Conservation (phyloP, 53 echinoderm and acorn worm genomes). For the Temnopleurus reevesii region DNA sequence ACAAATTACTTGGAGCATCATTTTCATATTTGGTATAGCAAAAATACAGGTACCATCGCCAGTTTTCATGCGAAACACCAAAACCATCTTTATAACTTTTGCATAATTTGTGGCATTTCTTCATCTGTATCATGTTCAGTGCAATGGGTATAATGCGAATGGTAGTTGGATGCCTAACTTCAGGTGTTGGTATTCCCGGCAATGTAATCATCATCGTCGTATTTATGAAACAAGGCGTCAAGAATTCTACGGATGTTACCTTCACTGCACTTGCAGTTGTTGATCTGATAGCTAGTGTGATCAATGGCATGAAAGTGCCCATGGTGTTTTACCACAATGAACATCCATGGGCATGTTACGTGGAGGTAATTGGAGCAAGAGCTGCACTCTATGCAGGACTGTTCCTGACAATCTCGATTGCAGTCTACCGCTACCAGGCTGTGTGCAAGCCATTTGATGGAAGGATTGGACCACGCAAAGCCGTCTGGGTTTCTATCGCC, state of each 20-base stretch:
- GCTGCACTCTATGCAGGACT: slow-evolving; percentile 20
- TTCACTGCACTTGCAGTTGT: slow-evolving; percentile 7
- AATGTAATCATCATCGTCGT: not conserved
- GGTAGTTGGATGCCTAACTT: slow-evolving; percentile 2
- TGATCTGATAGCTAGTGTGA: slow-evolving; percentile 13
- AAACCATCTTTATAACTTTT: too few species aligned
- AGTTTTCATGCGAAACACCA: too few species aligned
- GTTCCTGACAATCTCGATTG: slow-evolving; percentile 3
- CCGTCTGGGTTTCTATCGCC: not conserved
- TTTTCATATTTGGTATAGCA: too few species aligned
- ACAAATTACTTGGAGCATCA: too few species aligned
- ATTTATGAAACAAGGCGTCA: not conserved
- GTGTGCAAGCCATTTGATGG: not conserved
- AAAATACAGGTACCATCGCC: too few species aligned
- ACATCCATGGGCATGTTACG: slow-evolving; percentile 29
- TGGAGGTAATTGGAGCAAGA: not conserved
- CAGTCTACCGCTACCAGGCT: slow-evolving; percentile 35
- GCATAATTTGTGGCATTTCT: too few species aligned
- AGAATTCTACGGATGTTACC: slow-evolving; percentile 32
- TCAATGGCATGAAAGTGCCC: not conserved
- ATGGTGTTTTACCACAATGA: slow-evolving; percentile 4
- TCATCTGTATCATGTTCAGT: not conserved
- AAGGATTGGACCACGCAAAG: not conserved
- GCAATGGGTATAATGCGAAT: not conserved
- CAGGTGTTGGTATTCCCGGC: slow-evolving; percentile 26